Conservation (phyloP, 2,888 invertebrate genomes). For the Chrysolina haemoptera region DNA sequence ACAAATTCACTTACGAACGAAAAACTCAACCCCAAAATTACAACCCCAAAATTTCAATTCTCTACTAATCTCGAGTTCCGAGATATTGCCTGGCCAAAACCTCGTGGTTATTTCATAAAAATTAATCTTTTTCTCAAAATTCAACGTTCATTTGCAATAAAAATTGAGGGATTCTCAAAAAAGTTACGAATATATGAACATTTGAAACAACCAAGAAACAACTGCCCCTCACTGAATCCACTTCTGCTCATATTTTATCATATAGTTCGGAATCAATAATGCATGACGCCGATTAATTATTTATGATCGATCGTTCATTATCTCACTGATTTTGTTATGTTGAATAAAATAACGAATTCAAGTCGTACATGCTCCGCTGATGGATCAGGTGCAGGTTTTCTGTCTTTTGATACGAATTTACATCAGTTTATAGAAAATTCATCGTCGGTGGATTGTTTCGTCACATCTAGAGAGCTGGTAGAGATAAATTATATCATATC, state of each 20-base stretch:
- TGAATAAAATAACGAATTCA: slow-evolving; percentile 55
- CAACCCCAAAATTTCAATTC: no score
- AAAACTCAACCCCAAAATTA: no score
- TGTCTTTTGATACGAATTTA: slow-evolving; percentile 46
- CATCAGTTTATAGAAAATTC: slow-evolving; percentile 50
- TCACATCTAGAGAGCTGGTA: slow-evolving; percentile 30
- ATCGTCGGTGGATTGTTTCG: slow-evolving; percentile 41
- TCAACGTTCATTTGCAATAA: no score
- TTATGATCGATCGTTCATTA: slow-evolving; percentile 68
- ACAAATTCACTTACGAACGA: no score
- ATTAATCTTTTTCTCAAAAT: no score
- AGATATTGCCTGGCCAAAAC: no score
- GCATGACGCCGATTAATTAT: slow-evolving; percentile 68
- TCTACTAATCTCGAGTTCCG: no score
- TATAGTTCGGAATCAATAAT: slow-evolving; percentile 67
- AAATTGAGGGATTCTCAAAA: no score
- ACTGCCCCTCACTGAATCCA: no score
- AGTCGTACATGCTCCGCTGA: slow-evolving; percentile 44
- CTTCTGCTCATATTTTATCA: slow-evolving; percentile 59
- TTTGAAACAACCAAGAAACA: no score
- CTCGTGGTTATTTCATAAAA: no score
- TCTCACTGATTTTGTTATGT: slow-evolving; percentile 58
- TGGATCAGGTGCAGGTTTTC: slow-evolving; percentile 52
- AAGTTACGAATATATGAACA: no score
- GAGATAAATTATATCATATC: slow-evolving; percentile 13